A percentile compares a stretch with the other conserved stretches of the same genome.
phyloP scores from a whole-genome alignment of 2,113 vertebrate species.

The Macrotus californicus region DNA sequence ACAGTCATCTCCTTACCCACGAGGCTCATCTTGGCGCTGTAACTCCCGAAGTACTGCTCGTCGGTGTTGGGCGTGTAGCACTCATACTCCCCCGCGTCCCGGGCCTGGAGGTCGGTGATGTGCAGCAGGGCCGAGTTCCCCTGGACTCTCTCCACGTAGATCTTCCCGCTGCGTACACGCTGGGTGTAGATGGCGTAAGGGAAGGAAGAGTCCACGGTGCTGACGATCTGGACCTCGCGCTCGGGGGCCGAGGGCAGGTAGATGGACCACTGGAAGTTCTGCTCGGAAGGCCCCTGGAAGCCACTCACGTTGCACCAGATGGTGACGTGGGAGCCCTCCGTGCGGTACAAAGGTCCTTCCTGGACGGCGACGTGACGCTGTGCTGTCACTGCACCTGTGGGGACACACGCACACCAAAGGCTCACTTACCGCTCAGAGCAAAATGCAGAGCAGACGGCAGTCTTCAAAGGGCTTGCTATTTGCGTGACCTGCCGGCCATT shows the following conservation, averaged over 20 bases:
- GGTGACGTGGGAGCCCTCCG: constrained; percentile 90
- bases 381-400: constrained; percentile 76
- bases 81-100: constrained; percentile 86
- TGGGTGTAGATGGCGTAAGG: constrained; percentile 90
- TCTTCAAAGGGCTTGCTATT: background rate
- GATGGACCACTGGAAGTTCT: constrained; percentile 96
- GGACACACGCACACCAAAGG: background rate
- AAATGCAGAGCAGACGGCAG: background rate
- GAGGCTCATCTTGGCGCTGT: constrained; percentile 88
- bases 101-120: constrained; percentile 89
- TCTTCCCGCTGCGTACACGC: constrained; percentile 86
- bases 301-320: constrained; percentile 95
- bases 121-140: constrained; percentile 86
- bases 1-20: constrained; percentile 82
- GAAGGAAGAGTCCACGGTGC: constrained; percentile 90
- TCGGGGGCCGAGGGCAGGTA: constrained; percentile 85
- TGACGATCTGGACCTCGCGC: constrained; percentile 93
- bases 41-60: constrained; percentile 75
- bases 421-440: background rate
- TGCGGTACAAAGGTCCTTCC: constrained; percentile 89
- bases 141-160: constrained; percentile 90
- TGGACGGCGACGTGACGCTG: constrained; percentile 91
- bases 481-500: background rate
- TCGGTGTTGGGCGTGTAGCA: constrained; percentile 83
- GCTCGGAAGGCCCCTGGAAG: constrained; percentile 84